Percentiles rank a stretch among this genome's conserved stretches.
Evolutionary conservation across 2,113 vertebrate species (phyloP).

Genomic region (Rhinopomastus cyanomelas): DNA sequence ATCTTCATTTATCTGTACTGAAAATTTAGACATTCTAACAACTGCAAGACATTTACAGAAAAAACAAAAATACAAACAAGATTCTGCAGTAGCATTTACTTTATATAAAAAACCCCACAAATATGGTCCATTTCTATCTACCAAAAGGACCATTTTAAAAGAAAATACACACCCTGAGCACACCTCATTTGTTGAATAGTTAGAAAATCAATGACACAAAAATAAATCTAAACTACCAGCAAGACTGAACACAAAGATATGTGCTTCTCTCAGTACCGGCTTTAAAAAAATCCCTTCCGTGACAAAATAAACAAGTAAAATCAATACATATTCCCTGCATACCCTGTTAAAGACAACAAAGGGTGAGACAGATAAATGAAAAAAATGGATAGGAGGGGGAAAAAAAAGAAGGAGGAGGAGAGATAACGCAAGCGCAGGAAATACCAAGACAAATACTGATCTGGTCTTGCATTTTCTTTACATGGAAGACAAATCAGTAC

Average conservation of each 20-base stretch:
- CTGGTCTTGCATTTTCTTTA: not conserved
- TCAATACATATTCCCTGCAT: not conserved
- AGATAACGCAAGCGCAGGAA: not conserved
- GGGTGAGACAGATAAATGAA: not conserved
- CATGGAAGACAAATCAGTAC: not conserved
- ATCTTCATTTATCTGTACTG: not conserved
- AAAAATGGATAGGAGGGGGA: rapidly evolving
- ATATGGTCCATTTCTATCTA: not conserved
- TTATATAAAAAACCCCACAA: not conserved
- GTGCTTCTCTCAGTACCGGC: not conserved
- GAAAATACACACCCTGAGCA: not conserved
- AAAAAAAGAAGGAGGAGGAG: too few relatives aligned
- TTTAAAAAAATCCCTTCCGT: not conserved
- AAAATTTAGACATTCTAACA: not conserved
- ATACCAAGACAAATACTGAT: not conserved
- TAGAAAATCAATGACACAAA: not conserved
- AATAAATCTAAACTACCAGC: not conserved
- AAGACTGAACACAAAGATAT: not conserved
- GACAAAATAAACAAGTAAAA: not conserved
- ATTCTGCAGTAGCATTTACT: not conserved
- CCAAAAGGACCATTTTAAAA: not conserved
- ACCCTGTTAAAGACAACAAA: not conserved
- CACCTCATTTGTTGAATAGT: not conserved
- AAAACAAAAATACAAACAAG: not conserved
- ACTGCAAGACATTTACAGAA: not conserved